Evolutionary conservation across 2,797 vertebrate genomes (phyloP), one percentile per base, ranked within the genome.

Genomic region (Chelon auratus): DNA sequence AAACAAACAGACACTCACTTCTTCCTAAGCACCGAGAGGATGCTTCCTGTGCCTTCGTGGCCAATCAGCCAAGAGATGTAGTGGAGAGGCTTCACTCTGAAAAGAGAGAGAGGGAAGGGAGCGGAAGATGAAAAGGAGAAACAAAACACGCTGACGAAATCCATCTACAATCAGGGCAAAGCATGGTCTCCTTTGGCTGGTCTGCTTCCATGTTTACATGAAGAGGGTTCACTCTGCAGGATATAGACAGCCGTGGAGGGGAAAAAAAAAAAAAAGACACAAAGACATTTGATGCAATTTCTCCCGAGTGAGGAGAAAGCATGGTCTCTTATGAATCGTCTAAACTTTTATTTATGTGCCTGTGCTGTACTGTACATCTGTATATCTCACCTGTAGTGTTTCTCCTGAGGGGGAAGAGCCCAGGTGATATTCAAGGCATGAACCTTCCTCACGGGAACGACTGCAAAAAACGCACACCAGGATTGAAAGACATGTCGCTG

Each of bases 21-120:
- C 90, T 95, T 97, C 79, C 97, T 95, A 82, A 98, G 96, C 76
- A 96, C 91, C 52, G 97, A 99, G 83, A 99, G 96, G 91, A 99
- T 95, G 79, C 97, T 98, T 91, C 97, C 98, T 92, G 95, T 96
- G 83, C 97, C 98, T 95, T 99, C 97, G 26, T 99, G 97, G 89
- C 97, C 97, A 88, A 98, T 97, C 88, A 99, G 91, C 97, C 97
- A 99, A 20, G 97, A 97, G 83, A 99, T 97, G 87, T 97, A 99
- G 93, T 97, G 96, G 87, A 99, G 96, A 73, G 97, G 98, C 83
- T 99, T 99, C 85, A 98, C 97, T 88, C 98, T 99, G 85, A 43
- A 78, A 64, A 80, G 55, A 74, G 37, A 62, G 24, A 26, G 24
- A 3, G 24, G 24, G 24, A n/a, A n/a, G 24, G 77, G 55, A 71